These are phyloP conservation scores for Urocitellus parryii DNA, from an alignment of 2,113 vertebrate species.

Conservation along the genomic window DNA sequence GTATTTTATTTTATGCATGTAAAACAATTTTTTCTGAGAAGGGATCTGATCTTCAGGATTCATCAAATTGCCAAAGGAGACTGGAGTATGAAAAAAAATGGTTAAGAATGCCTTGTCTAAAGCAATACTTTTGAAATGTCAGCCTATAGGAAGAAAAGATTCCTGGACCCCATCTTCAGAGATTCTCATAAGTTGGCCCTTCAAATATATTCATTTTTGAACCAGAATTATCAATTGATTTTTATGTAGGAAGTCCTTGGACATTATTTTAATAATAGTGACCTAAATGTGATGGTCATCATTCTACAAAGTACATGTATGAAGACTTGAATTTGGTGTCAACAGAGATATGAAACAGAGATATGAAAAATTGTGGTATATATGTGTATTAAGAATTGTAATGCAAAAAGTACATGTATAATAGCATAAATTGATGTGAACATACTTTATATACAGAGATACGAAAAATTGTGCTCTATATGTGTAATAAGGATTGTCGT, in stretches of 20 bases:
- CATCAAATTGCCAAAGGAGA: neutral
- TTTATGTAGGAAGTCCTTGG: neutral
- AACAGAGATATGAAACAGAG: no score
- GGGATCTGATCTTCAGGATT: neutral
- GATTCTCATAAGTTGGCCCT: constrained; percentile 11
- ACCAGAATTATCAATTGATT: neutral
- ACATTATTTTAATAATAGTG: constrained; percentile 17
- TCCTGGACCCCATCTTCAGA: neutral
- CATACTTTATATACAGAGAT: no score
- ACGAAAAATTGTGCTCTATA: no score
- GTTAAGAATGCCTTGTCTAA: neutral
- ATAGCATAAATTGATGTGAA: no score
- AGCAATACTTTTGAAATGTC: constrained; percentile 21
- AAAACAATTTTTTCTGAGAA: neutral
- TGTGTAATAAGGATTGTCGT: no score
- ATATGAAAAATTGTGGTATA: no score
- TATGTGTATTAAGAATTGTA: no score
- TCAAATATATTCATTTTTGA: constrained; percentile 3
- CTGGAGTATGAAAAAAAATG: constrained; percentile 32
- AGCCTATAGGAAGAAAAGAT: constrained; percentile 1
- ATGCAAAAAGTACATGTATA: no score
- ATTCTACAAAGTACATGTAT: no score
- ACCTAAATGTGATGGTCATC: neutral
- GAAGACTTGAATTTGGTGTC: no score
- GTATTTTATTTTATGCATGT: neutral